Percentiles rank a stretch among this genome's conserved stretches.
Conservation (phyloP, 2,888 invertebrate species). For the Spatulosminthurus flaviceps region DNA sequence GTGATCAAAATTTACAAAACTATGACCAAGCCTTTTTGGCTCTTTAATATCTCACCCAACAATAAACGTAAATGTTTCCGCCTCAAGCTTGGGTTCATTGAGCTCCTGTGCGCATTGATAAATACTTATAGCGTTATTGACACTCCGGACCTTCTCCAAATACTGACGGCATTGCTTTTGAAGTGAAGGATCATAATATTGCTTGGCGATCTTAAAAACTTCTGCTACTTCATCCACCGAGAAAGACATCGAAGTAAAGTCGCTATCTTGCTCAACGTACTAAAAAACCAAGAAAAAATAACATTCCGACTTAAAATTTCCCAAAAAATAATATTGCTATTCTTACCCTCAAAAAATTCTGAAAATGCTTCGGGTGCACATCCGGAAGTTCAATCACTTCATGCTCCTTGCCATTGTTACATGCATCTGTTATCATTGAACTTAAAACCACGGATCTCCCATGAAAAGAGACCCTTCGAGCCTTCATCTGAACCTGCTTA, state of each 20-base stretch:
- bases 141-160: not conserved
- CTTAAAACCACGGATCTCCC: constrained; percentile 73
- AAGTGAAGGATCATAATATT: not conserved
- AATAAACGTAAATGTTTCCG: constrained; percentile 20
- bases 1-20: no score
- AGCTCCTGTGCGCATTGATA: constrained; percentile 38
- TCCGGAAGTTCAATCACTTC: constrained; percentile 77
- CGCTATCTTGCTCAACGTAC: constrained; percentile 40
- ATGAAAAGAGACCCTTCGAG: not conserved
- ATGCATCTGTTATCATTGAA: constrained; percentile 79
- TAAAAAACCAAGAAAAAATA: constrained; percentile 5
- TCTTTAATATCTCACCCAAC: no score
- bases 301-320: not conserved
- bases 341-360: constrained; percentile 75
- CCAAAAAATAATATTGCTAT: no score
- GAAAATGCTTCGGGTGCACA: constrained; percentile 82
- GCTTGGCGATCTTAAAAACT: constrained; percentile 40
- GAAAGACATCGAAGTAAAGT: not conserved
- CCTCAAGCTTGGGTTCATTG: constrained; percentile 33
- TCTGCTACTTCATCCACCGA: constrained; percentile 33
- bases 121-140: constrained; percentile 32
- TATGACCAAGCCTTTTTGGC: no score
- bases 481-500: not conserved
- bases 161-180: constrained; percentile 32
- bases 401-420: constrained; percentile 66